Percentiles rank a stretch among this genome's conserved stretches.
phyloP scores from a whole-genome alignment of 2,888 invertebrate species.

The Hymenopus coronatus region DNA sequence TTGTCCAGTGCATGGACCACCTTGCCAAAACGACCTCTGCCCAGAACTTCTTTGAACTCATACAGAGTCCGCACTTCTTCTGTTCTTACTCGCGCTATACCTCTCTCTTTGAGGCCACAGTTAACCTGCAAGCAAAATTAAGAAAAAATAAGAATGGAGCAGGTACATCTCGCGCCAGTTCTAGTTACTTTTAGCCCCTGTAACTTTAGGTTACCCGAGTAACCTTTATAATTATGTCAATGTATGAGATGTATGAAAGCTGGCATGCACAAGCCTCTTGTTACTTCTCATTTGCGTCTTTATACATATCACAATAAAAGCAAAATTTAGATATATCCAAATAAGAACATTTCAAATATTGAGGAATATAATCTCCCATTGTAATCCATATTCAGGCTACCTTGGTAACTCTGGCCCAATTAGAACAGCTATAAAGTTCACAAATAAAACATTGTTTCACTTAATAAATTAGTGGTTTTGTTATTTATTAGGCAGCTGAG shows the following conservation, averaged over 20 bases:
- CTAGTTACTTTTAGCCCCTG: no score
- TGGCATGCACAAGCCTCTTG: no score
- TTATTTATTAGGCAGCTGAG: background rate
- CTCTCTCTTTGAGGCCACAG: background rate
- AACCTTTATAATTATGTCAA: no score
- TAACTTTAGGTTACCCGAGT: no score
- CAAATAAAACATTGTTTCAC: background rate
- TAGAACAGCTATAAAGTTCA: background rate
- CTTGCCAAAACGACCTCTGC: background rate
- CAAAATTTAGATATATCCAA: no score
- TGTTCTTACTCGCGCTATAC: background rate
- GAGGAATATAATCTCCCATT: background rate
- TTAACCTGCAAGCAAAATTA: background rate
- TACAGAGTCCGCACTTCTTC: background rate
- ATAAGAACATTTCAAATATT: background rate
- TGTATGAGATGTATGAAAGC: no score
- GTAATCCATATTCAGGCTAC: background rate
- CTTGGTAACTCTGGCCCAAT: no score
- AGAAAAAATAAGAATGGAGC: background rate
- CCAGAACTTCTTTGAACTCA: background rate
- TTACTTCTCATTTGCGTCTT: no score
- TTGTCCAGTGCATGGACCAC: background rate
- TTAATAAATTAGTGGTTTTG: background rate
- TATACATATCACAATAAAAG: no score
- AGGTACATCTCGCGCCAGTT: no score